Conservation (phyloP, 2,888 invertebrate species). For the Escarpia spicata region DNA sequence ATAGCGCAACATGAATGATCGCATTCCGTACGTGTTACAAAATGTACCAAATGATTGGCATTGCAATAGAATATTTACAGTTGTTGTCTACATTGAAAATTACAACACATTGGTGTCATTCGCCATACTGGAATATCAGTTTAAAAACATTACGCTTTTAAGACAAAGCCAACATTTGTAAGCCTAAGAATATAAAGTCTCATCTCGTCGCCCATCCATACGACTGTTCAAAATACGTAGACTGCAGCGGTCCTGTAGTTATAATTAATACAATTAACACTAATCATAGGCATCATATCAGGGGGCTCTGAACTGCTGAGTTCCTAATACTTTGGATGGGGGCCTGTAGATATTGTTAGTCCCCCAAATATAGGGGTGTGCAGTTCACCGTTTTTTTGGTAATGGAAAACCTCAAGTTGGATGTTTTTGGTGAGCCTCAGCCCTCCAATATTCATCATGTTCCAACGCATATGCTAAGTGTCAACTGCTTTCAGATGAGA, state of each 20-base stretch:
- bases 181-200: neutral
- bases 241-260: neutral
- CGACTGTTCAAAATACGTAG: neutral
- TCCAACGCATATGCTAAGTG: too few species aligned
- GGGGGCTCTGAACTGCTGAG: too few species aligned
- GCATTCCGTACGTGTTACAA: neutral
- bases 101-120: neutral
- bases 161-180: neutral
- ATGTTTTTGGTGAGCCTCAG: too few species aligned
- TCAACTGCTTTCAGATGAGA: too few species aligned
- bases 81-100: neutral
- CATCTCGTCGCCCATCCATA: neutral
- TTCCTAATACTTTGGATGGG: too few species aligned
- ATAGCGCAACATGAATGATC: neutral
- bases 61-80: neutral
- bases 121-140: neutral
- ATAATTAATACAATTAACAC: too few species aligned
- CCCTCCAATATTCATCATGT: too few species aligned
- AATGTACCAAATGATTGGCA: neutral
- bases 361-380: too few species aligned
- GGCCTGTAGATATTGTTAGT: too few species aligned
- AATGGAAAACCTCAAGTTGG: too few species aligned
- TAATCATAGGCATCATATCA: too few species aligned
- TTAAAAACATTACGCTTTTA: neutral
- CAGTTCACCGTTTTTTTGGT: too few species aligned